phyloP scores from a whole-genome alignment of 35 echinoderm and acorn worm species.

The Heliocidaris erythrogramma region DNA sequence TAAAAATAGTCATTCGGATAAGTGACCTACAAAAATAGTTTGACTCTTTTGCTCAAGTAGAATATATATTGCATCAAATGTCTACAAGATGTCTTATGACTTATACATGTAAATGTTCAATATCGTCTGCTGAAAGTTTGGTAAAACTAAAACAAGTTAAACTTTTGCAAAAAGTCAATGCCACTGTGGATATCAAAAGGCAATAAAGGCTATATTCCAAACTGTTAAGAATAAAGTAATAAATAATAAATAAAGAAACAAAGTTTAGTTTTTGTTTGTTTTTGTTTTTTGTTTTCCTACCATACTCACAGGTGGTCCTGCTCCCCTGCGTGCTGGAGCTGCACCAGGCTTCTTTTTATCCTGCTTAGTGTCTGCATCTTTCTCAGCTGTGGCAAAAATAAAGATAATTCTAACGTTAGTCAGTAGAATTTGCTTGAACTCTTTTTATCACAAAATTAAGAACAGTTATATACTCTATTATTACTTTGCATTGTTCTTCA shows the following conservation, averaged over 20 bases:
- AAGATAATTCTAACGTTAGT: too few species aligned
- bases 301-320: constrained; percentile 26
- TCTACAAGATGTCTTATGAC: too few species aligned
- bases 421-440: too few species aligned
- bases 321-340: constrained; percentile 3
- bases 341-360: constrained; percentile 26
- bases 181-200: neutral
- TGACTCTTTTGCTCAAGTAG: neutral
- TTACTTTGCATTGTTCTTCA: too few species aligned
- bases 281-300: neutral
- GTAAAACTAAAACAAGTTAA: too few species aligned
- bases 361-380: constrained; percentile 41
- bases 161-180: too few species aligned
- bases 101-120: too few species aligned
- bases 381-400: neutral
- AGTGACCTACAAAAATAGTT: too few species aligned
- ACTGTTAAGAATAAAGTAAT: too few species aligned
- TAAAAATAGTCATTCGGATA: neutral
- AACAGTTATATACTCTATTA: too few species aligned
- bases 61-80: too few species aligned
- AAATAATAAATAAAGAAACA: neutral
- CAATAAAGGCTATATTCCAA: neutral
- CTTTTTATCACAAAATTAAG: too few species aligned
- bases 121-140: neutral
- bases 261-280: neutral